A percentile compares a stretch with the other conserved stretches of the same genome.
These are phyloP conservation scores for Pangasius krempfi DNA, from an alignment of 2,797 vertebrate genomes.

Conservation along the genomic window DNA sequence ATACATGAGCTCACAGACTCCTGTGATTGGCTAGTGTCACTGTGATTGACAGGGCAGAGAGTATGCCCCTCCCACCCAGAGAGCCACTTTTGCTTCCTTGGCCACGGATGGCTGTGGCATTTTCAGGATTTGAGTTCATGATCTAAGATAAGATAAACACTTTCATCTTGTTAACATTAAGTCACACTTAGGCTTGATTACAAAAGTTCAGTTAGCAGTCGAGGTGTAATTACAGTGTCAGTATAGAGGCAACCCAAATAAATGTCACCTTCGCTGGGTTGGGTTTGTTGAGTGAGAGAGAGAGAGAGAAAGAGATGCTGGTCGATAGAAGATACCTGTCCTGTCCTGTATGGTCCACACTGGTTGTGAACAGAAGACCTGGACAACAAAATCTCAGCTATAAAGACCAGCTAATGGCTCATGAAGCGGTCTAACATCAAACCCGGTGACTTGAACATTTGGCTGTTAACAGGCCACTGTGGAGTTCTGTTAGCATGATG, in stretches of 20 bases:
- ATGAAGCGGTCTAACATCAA: neutral
- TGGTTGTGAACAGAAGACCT: neutral
- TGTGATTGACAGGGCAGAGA: neutral
- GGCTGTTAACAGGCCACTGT: constrained; percentile 3
- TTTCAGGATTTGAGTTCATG: neutral
- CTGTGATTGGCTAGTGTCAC: neutral
- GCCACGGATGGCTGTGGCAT: no score
- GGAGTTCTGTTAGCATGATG: neutral
- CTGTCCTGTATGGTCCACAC: neutral
- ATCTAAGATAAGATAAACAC: neutral
- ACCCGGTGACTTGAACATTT: neutral
- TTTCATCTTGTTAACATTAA: neutral
- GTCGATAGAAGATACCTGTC: neutral
- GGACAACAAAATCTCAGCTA: neutral
- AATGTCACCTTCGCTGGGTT: neutral
- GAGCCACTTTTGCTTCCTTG: neutral
- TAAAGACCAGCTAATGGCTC: neutral
- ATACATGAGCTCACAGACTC: neutral
- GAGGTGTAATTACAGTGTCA: neutral
- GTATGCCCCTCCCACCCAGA: neutral
- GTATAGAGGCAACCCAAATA: neutral
- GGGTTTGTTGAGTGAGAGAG: neutral
- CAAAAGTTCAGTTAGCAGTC: neutral
- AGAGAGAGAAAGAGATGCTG: neutral
- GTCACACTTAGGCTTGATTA: neutral